These are phyloP conservation scores for Hestina assimilis DNA, from an alignment of 1,140 invertebrate genomes.

Conservation along the genomic window DNA sequence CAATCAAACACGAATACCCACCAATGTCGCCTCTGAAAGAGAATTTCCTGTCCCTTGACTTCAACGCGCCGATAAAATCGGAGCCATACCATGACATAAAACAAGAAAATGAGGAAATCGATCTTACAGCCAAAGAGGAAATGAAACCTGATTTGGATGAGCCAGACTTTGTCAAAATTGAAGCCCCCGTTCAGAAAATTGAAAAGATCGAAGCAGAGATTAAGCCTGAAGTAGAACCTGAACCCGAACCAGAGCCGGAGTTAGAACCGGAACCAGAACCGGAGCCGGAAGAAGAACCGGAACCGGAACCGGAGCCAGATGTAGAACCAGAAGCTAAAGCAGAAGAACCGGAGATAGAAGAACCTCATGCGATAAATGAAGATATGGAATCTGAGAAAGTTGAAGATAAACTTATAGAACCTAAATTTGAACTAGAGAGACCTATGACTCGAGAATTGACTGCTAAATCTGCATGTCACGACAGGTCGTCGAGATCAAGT, in stretches of 20 bases:
- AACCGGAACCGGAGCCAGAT: slow-evolving; percentile 21
- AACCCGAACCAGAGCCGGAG: not conserved
- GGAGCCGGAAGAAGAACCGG: slow-evolving; percentile 24
- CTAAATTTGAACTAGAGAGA: slow-evolving; percentile 49
- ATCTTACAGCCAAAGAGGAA: slow-evolving; percentile 66
- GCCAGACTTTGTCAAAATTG: slow-evolving; percentile 60
- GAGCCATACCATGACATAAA: slow-evolving; percentile 49
- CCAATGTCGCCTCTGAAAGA: slow-evolving; percentile 60
- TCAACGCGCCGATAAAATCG: slow-evolving; percentile 45
- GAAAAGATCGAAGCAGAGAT: slow-evolving; percentile 30
- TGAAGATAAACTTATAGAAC: slow-evolving; percentile 33
- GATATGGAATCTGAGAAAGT: slow-evolving; percentile 35
- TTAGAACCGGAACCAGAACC: not conserved
- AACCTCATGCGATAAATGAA: slow-evolving; percentile 9
- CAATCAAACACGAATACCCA: slow-evolving; percentile 61
- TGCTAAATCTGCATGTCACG: slow-evolving; percentile 68
- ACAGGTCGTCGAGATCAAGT: slow-evolving; percentile 64
- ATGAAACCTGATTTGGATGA: slow-evolving; percentile 68
- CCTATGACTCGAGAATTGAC: slow-evolving; percentile 49
- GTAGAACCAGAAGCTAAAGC: slow-evolving; percentile 30
- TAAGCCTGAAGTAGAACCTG: slow-evolving; percentile 13
- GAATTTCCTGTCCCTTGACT: slow-evolving; percentile 38
- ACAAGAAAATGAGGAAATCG: slow-evolving; percentile 46
- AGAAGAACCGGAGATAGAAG: slow-evolving; percentile 34
- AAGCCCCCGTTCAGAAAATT: slow-evolving; percentile 37